Percentiles rank a stretch among this genome's conserved stretches.
Conservation (phyloP, 2,113 vertebrate genomes). For the Smithornis capensis region DNA sequence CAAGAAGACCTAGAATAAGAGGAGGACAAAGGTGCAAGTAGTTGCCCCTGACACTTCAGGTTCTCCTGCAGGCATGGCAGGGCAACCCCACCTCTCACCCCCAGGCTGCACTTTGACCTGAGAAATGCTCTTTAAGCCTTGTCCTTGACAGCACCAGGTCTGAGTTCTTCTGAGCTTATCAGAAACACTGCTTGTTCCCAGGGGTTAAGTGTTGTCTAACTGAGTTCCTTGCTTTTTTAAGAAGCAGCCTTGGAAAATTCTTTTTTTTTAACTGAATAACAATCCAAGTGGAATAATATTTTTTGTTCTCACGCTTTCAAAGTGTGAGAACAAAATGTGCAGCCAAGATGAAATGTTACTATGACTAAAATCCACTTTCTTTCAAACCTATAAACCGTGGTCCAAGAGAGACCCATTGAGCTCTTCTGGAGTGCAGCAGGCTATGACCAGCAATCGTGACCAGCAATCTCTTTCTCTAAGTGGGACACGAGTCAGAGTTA, state of each 20-base stretch:
- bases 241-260: neutral
- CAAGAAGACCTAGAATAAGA: neutral
- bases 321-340: neutral
- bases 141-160: neutral
- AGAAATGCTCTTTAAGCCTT: neutral
- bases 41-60: neutral
- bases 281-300: neutral
- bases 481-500: neutral
- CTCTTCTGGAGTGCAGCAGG: neutral
- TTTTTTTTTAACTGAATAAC: neutral
- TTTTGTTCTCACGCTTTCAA: neutral
- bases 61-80: neutral
- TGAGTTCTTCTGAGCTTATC: neutral
- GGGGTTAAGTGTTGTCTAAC: neutral
- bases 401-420: neutral
- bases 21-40: neutral
- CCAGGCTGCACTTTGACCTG: neutral
- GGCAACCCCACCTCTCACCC: neutral
- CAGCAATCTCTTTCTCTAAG: neutral
- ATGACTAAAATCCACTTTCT: neutral
- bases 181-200: neutral
- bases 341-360: neutral
- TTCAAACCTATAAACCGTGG: neutral
- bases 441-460: neutral
- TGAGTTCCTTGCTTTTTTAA: neutral